A percentile compares a stretch with the other conserved stretches of the same genome.
phyloP scores from a whole-genome alignment of 2,888 invertebrate genomes.

The Drosophila testacea region DNA sequence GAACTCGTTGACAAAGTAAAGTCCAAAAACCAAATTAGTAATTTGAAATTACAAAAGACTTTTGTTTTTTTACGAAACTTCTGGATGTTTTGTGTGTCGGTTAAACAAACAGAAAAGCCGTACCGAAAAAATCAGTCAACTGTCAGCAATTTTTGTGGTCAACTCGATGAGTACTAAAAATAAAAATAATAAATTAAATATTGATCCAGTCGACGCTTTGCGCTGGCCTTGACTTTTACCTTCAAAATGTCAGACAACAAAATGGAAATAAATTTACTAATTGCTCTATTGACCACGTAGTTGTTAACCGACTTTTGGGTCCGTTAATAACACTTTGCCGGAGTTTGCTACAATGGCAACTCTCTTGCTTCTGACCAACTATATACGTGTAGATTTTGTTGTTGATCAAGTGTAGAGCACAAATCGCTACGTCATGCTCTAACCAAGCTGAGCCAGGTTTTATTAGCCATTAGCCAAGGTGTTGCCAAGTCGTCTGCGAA shows the following conservation, averaged over 20 bases:
- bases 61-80: constrained; percentile 48
- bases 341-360: constrained; percentile 10
- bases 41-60: constrained; percentile 23
- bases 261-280: constrained; percentile 48
- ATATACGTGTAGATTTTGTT: constrained; percentile 1
- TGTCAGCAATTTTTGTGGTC: constrained; percentile 12
- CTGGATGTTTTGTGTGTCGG: constrained; percentile 17
- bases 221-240: constrained; percentile 77
- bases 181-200: constrained; percentile 19
- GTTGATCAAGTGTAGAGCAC: constrained; percentile 48
- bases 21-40: constrained; percentile 15
- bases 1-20: constrained; percentile 52
- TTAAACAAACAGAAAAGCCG: constrained; percentile 14
- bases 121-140: constrained; percentile 8
- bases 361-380: background rate
- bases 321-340: constrained; percentile 20
- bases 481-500: constrained; percentile 70
- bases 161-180: constrained; percentile 14
- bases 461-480: constrained; percentile 54
- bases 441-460: constrained; percentile 37
- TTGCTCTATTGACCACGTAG: constrained; percentile 49
- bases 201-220: constrained; percentile 15
- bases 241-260: constrained; percentile 40
- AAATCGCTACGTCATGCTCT: constrained; percentile 62
- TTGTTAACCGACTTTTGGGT: constrained; percentile 35